Conservation (phyloP, 2,888 invertebrate genomes). For the Harpagoxenus sublaevis region DNA sequence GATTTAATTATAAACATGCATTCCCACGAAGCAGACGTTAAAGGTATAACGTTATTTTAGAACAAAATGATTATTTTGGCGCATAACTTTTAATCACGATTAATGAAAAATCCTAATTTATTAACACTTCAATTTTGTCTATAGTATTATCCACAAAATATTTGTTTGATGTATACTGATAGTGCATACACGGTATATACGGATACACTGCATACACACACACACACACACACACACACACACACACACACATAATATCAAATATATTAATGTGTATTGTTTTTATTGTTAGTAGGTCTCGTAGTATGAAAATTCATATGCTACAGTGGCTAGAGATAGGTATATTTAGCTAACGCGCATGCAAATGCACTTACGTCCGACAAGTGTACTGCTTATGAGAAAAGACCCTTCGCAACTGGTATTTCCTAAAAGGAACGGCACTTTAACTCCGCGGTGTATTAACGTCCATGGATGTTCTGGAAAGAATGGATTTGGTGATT, state of each 20-base stretch:
- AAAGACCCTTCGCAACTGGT: slow-evolving; percentile 76
- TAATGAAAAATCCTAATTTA: background rate
- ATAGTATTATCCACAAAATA: background rate
- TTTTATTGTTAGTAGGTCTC: background rate
- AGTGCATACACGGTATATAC: background rate
- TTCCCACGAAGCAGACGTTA: background rate
- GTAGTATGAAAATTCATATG: background rate
- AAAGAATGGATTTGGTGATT: slow-evolving; percentile 77
- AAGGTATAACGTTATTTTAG: slow-evolving; percentile 3
- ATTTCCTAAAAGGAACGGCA: slow-evolving; percentile 79
- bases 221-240: too few relatives aligned
- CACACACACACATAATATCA: too few relatives aligned
- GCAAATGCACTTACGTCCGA: background rate
- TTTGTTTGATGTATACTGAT: background rate
- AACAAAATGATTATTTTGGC: background rate
- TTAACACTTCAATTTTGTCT: background rate
- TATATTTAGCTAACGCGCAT: background rate
- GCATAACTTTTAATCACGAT: background rate
- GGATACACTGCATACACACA: too few relatives aligned
- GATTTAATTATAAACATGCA: background rate
- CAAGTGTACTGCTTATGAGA: slow-evolving; percentile 36
- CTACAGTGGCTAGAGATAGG: background rate
- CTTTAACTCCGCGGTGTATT: slow-evolving; percentile 66
- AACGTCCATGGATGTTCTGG: slow-evolving; percentile 64
- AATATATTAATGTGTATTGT: background rate